Conservation (phyloP, 2,888 invertebrate species). For the Alitta virens region DNA sequence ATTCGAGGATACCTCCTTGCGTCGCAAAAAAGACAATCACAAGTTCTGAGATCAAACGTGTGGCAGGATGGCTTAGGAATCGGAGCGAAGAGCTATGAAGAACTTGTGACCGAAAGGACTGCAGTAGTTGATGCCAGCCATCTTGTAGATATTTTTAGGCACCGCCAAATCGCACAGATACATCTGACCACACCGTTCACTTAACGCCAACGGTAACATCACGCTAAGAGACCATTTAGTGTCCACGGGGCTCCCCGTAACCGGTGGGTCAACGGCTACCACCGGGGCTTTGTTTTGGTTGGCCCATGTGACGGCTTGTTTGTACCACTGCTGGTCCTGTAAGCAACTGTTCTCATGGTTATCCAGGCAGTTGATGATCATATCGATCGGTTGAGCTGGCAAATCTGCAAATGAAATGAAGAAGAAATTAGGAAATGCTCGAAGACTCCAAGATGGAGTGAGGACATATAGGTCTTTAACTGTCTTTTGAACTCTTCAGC, state of each 20-base stretch:
- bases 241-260: conserved; percentile 60
- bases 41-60: too few relatives aligned
- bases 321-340: conserved; percentile 55
- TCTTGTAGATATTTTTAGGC: conserved; percentile 73
- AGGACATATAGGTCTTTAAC: too few relatives aligned
- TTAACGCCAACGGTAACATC: conserved; percentile 69
- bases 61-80: too few relatives aligned
- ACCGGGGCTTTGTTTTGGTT: conserved; percentile 71
- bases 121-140: conserved; percentile 75
- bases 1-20: too few relatives aligned
- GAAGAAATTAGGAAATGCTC: too few relatives aligned
- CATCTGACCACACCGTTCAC: conserved; percentile 63
- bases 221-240: conserved; percentile 72
- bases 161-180: conserved; percentile 84
- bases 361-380: conserved; percentile 55
- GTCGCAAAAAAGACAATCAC: too few relatives aligned
- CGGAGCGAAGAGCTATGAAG: conserved; percentile 64
- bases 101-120: conserved; percentile 84
- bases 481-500: too few relatives aligned
- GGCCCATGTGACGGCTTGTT: conserved; percentile 68
- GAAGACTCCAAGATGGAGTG: too few relatives aligned
- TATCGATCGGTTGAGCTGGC: conserved; percentile 23
- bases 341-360: conserved; percentile 34
- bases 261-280: conserved; percentile 75
- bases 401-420: conserved; percentile 21